Conservation (phyloP, 2,888 invertebrate species). For the Julus scanicus region DNA sequence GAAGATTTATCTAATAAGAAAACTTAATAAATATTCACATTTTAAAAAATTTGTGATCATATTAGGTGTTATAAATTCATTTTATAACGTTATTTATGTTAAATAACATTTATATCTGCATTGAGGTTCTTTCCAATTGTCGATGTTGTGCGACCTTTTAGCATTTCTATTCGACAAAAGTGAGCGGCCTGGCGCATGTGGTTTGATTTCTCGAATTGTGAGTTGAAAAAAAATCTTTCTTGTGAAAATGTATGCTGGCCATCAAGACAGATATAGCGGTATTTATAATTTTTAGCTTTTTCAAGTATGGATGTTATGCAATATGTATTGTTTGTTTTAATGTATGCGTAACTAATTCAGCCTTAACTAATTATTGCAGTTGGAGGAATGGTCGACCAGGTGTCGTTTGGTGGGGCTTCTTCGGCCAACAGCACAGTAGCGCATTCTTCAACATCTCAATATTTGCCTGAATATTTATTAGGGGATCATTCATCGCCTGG, state of each 20-base stretch:
- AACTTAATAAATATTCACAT: too few relatives aligned
- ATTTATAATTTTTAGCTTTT: not conserved
- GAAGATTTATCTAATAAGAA: not conserved
- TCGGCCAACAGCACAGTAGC: conserved; percentile 1
- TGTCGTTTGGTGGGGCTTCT: not conserved
- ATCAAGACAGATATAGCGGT: conserved; percentile 1
- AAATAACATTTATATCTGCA: too few relatives aligned
- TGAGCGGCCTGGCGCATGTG: not conserved
- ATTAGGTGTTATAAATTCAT: too few relatives aligned
- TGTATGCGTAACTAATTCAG: not conserved
- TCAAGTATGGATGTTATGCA: not conserved
- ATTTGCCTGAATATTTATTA: conserved; percentile 56
- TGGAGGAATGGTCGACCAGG: not conserved
- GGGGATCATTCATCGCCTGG: conserved; percentile 50
- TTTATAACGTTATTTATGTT: too few relatives aligned
- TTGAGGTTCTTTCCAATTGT: too few relatives aligned
- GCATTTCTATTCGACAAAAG: not conserved
- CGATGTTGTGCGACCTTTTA: too few relatives aligned
- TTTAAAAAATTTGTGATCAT: too few relatives aligned
- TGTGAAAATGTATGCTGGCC: not conserved
- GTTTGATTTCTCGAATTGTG: not conserved
- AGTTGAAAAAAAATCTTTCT: too few relatives aligned
- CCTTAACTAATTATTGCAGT: not conserved
- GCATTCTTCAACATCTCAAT: conserved; percentile 27
- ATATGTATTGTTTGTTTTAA: not conserved